Base-by-base conservation (phyloP, 2,113 vertebrate species). In the Peucedramus taeniatus region DNA sequence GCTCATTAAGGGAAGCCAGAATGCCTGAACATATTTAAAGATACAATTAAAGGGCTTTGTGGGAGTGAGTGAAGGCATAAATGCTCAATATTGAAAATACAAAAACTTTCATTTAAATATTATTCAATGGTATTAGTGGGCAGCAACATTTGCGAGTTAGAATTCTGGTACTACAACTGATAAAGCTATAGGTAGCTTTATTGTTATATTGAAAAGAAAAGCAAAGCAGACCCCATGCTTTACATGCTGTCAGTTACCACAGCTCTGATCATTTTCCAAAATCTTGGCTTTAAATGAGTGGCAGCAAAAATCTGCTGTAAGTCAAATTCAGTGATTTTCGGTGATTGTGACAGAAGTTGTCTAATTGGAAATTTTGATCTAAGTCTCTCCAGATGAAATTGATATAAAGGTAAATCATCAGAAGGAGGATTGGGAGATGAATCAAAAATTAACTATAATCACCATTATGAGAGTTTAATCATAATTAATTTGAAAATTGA, bases 401-500 rank as follows among this genome's bases (percentile, higher is more conserved):
- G 89, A 96, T 96, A 91, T 54, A 86, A 95, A 86, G 83, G 30
- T 94, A 96, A 97, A 81, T 94, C 70, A 97, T 26, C 30, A 94
- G 96, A 96, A 97, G 56, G 33, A 95, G 74, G 64, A 83, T 11
- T 96, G 94, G 66, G 69, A 98, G 83, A 95, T 93, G 44, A 97
- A 97, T 92, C 63, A 97, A 97, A 91, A 97, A 97, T 97, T 98
- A 98, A 90, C 51, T 70, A 42, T 88, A 97, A 97, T 97, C 75
- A 87, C 66, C 24, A 97, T 94, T 98, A 97, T 83, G 76, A 90
- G 97, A 95, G 45, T 95, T 97, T 95, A 98, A 97, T 97, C 87
- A 96, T 95, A 96, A 97, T 97, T 97, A 97, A 97, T 97, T 96
- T 97, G 71, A 96, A 97, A 97, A 96, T 71, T 93, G 81, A 98